Evolutionary conservation across 2,797 vertebrate genomes (phyloP), one percentile per base, ranked within the genome.

Genomic region (Melanotaenia maccullochi): DNA sequence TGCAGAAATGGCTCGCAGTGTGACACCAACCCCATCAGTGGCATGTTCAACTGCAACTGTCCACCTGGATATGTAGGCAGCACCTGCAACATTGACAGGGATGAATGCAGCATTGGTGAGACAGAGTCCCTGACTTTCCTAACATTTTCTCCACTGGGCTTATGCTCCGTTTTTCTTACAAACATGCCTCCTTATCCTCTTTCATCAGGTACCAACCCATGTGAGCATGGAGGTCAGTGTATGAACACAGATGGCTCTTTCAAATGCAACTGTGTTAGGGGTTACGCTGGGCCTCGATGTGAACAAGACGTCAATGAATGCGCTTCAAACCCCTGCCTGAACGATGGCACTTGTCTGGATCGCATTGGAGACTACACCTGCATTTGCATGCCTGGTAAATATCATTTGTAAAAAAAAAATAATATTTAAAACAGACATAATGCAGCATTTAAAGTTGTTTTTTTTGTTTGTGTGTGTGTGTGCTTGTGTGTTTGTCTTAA

Each of bases 251-350:
- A 96, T 4, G 97, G 97, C 1, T 97, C 96, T 47, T 99, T 98
- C 90, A 96, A 95, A 60, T 99, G 97, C 14, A 95, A 97, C 78
- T 99, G 97, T 55, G 86, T 91, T 20, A 92, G 87, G 33, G 97
- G 97, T 40, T 98, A 97, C 6, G 87, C 93, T 0, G 97, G 97
- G 0, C 97, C 97, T 4, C 96, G 97, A 47, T 99, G 97, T 0
- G 97, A 99, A 78, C 95, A 96, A 89, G 97, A 99, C 71, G 93
- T 99, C 80, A 98, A 97, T 0, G 97, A 99, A 73, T 99, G 97
- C n/a, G 94, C 95, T 13, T 97, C 97, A 0, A 96, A 90, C 81
- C 97, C 97, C 0, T 99, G 97, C 81, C 95, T 95, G 69, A 99
- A 99, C 0, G 97, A 99, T 8, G 97, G 97, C 88, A 99, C 97